phyloP scores from a whole-genome alignment of 2,797 vertebrate species.

The Pseudotriccus pelzelni region DNA sequence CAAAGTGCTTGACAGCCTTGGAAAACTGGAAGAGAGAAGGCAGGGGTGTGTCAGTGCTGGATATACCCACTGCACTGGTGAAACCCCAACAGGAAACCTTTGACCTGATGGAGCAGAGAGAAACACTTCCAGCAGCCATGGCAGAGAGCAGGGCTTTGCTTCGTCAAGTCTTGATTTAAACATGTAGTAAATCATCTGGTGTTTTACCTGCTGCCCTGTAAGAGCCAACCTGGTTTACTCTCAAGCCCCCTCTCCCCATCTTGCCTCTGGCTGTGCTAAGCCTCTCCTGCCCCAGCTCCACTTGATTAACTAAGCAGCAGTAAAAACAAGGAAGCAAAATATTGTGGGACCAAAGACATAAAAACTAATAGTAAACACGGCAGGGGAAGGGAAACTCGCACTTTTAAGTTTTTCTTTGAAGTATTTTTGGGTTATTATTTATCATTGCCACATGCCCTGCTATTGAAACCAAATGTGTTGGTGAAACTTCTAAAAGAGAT shows the following conservation, averaged over 20 bases:
- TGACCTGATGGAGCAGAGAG: accelerated
- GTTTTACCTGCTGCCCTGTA: background rate
- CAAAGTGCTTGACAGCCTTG: slow-evolving; percentile 93
- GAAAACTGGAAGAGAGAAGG: slow-evolving; percentile 81
- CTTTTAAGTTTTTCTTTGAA: slow-evolving; percentile 79
- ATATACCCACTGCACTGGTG: background rate
- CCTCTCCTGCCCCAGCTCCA: background rate
- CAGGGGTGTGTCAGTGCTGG: background rate
- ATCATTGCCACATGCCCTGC: slow-evolving; percentile 73
- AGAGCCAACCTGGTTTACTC: background rate
- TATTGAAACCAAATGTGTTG: slow-evolving; percentile 77
- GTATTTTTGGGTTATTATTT: slow-evolving; percentile 71
- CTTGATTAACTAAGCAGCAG: slow-evolving; percentile 71
- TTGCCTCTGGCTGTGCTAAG: slow-evolving; percentile 39
- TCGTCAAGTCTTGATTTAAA: background rate
- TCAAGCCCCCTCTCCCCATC: background rate
- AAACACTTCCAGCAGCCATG: background rate
- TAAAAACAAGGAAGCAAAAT: slow-evolving; percentile 73
- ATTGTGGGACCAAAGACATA: slow-evolving; percentile 52
- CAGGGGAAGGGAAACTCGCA: slow-evolving; percentile 67
- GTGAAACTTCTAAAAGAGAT: slow-evolving; percentile 45
- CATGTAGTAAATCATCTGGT: background rate
- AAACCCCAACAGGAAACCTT: background rate
- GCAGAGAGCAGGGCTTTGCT: background rate
- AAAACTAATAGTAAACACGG: slow-evolving; percentile 71